Evolutionary conservation across 2,113 vertebrate species (phyloP), one percentile per base, ranked within the genome.

Genomic region (Eolophus roseicapilla): DNA sequence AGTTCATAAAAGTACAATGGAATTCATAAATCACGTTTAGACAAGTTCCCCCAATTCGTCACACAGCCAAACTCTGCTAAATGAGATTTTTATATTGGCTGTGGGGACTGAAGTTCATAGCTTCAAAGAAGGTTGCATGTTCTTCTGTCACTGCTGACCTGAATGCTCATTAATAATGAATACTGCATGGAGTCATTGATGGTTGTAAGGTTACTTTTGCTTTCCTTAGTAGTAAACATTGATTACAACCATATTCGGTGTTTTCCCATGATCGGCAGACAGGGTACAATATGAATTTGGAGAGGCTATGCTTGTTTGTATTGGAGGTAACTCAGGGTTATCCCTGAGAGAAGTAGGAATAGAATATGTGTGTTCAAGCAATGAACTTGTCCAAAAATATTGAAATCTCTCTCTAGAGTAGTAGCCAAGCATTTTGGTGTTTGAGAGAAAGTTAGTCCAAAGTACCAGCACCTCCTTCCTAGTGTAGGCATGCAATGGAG

Each of bases 11-110:
- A 96, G 53, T 85, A 88, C 88, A 90, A 80, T 96, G 87, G 89
- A 95, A 90, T 94, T 96, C 93, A 95, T 96, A 96, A 95, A 95
- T 96, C 95, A 94, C 14, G 16, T 53, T 88, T 67, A 73, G 95
- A 96, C 95, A 95, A 88, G 78, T 91, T 88, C 68, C 78, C 67
- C 75, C 93, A 85, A 18, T 86, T 96, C 13, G 0, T 95, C 91
- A 77, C 71, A 52, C 52, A 71, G 62, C 69, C 95, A 96, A 93
- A 86, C 71, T 7, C 47, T 53, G 73, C 83, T 96, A 96, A 94
- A 97, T 96, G 90, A 96, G 88, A 82, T 93, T 95, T 94, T 93
- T 90, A 35, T 95, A 73, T 92, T 94, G 88, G 88, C 73, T 90
- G 83, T 81, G 44, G 88, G 80, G 80, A 68, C 80, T 68, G 79